A percentile compares a stretch with the other conserved stretches of the same genome.
Conservation (phyloP, 2,888 invertebrate species). For the Drosophila sordidapex region DNA sequence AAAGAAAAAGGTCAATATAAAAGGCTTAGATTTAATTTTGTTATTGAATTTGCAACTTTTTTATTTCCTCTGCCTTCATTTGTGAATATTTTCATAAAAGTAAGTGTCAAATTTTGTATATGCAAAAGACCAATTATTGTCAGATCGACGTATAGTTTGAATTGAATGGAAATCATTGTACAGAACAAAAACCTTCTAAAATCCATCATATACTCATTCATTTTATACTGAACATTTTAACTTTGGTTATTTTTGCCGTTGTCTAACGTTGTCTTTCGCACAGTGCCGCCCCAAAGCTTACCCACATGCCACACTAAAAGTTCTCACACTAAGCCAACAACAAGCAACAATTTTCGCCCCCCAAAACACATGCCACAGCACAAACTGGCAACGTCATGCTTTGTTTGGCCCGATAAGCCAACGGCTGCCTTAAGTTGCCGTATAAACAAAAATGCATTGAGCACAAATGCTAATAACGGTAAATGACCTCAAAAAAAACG, state of each 20-base stretch:
- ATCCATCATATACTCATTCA: background rate
- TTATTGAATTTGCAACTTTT: background rate
- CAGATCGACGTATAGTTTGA: no score
- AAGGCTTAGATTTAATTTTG: background rate
- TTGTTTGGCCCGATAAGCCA: slow-evolving; percentile 63
- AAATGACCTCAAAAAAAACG: slow-evolving; percentile 56
- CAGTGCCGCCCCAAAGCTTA: background rate
- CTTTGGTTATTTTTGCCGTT: background rate
- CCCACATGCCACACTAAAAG: slow-evolving; percentile 42
- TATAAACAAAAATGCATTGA: slow-evolving; percentile 69
- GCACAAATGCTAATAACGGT: slow-evolving; percentile 74
- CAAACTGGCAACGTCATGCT: slow-evolving; percentile 60
- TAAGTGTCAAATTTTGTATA: background rate
- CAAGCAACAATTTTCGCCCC: slow-evolving; percentile 8
- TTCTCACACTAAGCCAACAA: slow-evolving; percentile 40
- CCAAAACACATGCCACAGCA: slow-evolving; percentile 4
- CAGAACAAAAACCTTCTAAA: background rate
- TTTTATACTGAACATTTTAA: background rate
- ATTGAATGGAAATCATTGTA: background rate
- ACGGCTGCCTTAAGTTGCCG: slow-evolving; percentile 18
- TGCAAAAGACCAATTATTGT: background rate
- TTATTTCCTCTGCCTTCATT: background rate
- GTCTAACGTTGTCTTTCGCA: background rate
- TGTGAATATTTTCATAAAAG: background rate
- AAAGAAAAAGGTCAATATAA: background rate